Base-by-base conservation (phyloP, 2,113 vertebrate genomes). In the Ictidomys tridecemlineatus region DNA sequence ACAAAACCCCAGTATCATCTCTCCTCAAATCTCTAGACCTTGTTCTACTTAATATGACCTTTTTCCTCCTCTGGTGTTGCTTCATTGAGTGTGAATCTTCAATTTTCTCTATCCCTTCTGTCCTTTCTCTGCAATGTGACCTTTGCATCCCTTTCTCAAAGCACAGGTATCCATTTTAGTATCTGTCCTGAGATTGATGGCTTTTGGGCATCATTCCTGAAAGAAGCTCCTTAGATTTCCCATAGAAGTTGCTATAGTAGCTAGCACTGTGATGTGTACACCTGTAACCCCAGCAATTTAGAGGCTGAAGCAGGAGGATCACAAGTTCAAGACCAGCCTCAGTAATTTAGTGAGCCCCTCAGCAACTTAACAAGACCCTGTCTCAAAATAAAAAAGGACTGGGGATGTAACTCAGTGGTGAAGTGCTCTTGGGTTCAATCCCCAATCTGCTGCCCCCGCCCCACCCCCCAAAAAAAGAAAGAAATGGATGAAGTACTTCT, bases 91-190 rank as follows among this genome's bases (percentile, higher is more conserved):
- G 22, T 84, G 45, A 58, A 18, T 78, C 61, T 83, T 91, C 51
- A 48, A 8, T 53, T 30, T 58, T 91, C 28, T 93, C 85, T 48
- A 56, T 91, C 77, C 48, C n/a, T 80, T 51, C 20, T 79, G 0
- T 85, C 48, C 37, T 67, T 91, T 89, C 78, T 94, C 67, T 89
- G 32, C 51, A 39, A 42, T 82, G 1, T 95, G 77, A 70, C 87
- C 56, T 45, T 56, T 53, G 24, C 32, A 70, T 93, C 45, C 56
- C 30, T 93, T 97, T 87, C 61, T n/a, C 67, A 94, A 80, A 96
- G 61, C 26, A 77, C 48, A 92, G 12, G 48, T 76, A 65, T 24
- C 58, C 58, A 63, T 80, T 69, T 92, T 78, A 85, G 10, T 88
- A 17, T 80, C 48, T 89, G 13, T 95, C n/a, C 56, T 79, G 30